A percentile compares a stretch with the other conserved stretches of the same genome.
Conservation (phyloP, 2,888 invertebrate genomes). For the Mystacides longicornis region DNA sequence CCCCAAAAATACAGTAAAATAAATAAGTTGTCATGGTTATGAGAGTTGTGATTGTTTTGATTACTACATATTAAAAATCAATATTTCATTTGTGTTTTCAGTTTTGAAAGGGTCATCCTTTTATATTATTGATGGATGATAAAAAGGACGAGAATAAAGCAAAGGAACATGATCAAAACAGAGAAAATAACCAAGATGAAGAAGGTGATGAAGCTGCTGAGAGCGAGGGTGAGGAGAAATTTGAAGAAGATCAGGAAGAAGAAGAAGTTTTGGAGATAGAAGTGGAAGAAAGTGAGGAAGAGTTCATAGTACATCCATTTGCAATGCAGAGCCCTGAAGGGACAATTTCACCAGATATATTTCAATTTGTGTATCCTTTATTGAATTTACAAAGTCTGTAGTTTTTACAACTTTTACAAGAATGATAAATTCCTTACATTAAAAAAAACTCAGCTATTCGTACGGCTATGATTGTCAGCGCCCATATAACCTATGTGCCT, state of each 20-base stretch:
- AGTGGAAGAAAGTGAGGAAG: background rate
- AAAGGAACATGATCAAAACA: no score
- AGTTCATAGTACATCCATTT: slow-evolving; percentile 35
- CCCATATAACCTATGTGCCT: slow-evolving; percentile 70
- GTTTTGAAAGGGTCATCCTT: no score
- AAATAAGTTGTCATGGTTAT: no score
- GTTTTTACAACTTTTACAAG: background rate
- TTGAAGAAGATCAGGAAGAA: background rate
- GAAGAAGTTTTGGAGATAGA: background rate
- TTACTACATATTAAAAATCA: no score
- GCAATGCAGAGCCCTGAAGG: slow-evolving; percentile 46
- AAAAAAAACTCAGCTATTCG: slow-evolving; percentile 55
- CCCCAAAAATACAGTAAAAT: no score
- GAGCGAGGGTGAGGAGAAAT: background rate
- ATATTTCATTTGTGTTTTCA: no score
- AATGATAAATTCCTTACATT: slow-evolving; percentile 24
- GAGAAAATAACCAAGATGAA: background rate
- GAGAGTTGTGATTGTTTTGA: no score
- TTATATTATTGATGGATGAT: background rate
- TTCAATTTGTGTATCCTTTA: slow-evolving; percentile 64
- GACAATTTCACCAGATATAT: slow-evolving; percentile 50
- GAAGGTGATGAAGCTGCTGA: background rate
- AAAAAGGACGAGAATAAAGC: no score
- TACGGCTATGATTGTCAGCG: slow-evolving; percentile 81
- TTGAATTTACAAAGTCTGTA: background rate